Conservation (phyloP, 2,888 invertebrate genomes). For the Phengaris alcon region DNA sequence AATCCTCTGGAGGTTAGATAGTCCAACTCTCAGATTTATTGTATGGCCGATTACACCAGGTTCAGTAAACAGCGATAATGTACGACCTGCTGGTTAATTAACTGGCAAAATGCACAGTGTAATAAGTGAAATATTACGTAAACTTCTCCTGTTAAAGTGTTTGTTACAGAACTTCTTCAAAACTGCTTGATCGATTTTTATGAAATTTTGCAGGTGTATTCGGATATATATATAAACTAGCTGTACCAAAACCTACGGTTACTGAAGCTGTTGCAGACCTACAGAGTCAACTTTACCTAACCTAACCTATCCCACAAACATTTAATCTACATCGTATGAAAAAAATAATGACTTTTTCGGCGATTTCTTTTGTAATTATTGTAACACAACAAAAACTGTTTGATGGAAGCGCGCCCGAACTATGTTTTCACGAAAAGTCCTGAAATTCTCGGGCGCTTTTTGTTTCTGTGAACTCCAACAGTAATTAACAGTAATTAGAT, state of each 20-base stretch:
- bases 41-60: background rate
- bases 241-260: too few relatives aligned
- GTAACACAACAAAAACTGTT: background rate
- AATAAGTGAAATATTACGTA: too few relatives aligned
- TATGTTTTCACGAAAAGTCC: background rate
- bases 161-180: too few relatives aligned
- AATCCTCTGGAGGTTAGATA: background rate
- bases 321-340: background rate
- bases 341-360: background rate
- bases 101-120: background rate
- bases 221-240: too few relatives aligned
- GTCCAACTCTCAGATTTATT: background rate
- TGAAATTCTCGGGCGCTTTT: background rate
- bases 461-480: constrained; percentile 1
- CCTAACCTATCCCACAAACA: too few relatives aligned
- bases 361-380: constrained; percentile 5
- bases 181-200: too few relatives aligned
- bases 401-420: background rate
- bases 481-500: background rate
- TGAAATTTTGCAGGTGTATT: too few relatives aligned
- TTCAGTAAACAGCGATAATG: background rate
- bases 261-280: too few relatives aligned
- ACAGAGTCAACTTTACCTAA: too few relatives aligned
- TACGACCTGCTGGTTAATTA: background rate
- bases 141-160: too few relatives aligned